phyloP scores from a whole-genome alignment of 2,113 vertebrate genomes.

The Erythrolamprus reginae region DNA sequence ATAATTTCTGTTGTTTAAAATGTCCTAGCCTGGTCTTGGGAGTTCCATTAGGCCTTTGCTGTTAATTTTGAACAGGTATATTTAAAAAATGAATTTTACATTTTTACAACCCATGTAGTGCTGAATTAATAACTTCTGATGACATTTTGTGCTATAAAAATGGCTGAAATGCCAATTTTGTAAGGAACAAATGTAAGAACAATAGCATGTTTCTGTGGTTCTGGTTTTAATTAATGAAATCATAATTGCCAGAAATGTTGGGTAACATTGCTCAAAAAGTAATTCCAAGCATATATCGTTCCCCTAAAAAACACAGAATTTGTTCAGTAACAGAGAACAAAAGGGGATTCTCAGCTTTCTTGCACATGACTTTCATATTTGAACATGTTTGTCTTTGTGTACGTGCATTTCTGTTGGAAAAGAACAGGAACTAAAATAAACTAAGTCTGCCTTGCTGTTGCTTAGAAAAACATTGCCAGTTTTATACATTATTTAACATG shows the following conservation, averaged over 20 bases:
- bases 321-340: slow-evolving; percentile 8
- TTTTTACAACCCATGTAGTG: slow-evolving; percentile 23
- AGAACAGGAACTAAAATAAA: slow-evolving; percentile 25
- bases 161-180: slow-evolving; percentile 56
- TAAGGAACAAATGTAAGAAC: slow-evolving; percentile 56
- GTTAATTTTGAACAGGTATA: slow-evolving; percentile 43
- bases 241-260: slow-evolving; percentile 72
- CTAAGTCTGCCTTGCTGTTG: slow-evolving; percentile 14
- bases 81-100: slow-evolving; percentile 32
- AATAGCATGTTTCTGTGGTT: slow-evolving; percentile 59
- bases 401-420: background rate
- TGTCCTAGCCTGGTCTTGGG: slow-evolving; percentile 46
- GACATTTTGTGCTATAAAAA: slow-evolving; percentile 59
- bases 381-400: background rate
- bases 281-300: slow-evolving; percentile 24
- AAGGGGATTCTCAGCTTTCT: background rate
- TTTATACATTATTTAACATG: slow-evolving; percentile 68
- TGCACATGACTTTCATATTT: background rate
- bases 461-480: slow-evolving; percentile 38
- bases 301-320: background rate
- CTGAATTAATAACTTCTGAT: slow-evolving; percentile 40
- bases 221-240: slow-evolving; percentile 63
- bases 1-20: slow-evolving; percentile 47
- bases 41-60: slow-evolving; percentile 53
- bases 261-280: slow-evolving; percentile 61